phyloP scores from a whole-genome alignment of 2,888 invertebrate species.

The Neoscelio sp. region DNA sequence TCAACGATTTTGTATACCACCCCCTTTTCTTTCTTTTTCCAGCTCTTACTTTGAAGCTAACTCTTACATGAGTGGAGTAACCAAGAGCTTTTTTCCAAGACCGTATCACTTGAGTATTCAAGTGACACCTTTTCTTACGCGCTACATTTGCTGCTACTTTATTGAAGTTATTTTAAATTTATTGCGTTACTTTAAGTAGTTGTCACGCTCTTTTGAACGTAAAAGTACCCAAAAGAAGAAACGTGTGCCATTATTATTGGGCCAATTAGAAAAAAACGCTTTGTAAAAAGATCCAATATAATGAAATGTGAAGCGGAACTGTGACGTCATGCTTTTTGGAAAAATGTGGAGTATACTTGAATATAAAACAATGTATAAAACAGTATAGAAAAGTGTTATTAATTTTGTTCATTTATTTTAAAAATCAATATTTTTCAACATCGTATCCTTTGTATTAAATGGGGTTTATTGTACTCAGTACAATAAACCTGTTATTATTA shows the following conservation, averaged over 20 bases:
- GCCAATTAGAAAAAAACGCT: conserved; percentile 4
- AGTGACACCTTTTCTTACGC: conserved; percentile 64
- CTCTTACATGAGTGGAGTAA: conserved; percentile 59
- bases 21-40: conserved; percentile 49
- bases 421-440: no score
- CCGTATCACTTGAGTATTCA: conserved; percentile 65
- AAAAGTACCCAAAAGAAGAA: conserved; percentile 18
- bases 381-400: no score
- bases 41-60: conserved; percentile 62
- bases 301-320: no score
- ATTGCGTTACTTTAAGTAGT: conserved; percentile 34
- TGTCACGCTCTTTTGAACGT: conserved; percentile 23
- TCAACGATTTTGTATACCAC: conserved; percentile 57
- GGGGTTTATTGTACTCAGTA: no score
- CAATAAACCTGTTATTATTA: background rate
- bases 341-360: no score
- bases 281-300: no score
- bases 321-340: no score
- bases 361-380: no score
- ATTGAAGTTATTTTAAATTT: conserved; percentile 62
- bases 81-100: conserved; percentile 60
- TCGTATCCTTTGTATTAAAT: no score
- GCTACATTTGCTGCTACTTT: conserved; percentile 65
- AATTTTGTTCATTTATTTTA: no score
- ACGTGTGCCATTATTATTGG: background rate